phyloP scores from a whole-genome alignment of 2,888 invertebrate genomes.

The Ametastegia equiseti region DNA sequence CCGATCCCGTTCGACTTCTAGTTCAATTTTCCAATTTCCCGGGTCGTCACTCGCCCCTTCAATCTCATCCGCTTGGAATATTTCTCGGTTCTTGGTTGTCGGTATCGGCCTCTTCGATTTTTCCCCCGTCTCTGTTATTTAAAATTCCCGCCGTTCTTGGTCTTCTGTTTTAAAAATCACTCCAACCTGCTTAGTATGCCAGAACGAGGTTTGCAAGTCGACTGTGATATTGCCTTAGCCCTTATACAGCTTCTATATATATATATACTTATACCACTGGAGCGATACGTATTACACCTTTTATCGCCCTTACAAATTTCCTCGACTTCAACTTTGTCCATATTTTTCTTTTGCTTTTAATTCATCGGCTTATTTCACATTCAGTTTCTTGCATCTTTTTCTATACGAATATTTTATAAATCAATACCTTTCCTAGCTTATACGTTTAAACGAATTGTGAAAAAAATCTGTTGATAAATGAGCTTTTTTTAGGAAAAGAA shows the following conservation, averaged over 20 bases:
- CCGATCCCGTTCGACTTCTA: conserved; percentile 55
- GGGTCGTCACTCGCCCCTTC: conserved; percentile 68
- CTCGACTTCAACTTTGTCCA: not conserved
- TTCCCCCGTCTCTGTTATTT: conserved; percentile 64
- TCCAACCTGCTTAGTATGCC: conserved; percentile 69
- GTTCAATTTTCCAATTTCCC: conserved; percentile 73
- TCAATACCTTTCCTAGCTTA: not conserved
- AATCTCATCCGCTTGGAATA: conserved; percentile 64
- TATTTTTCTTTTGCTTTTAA: conserved; percentile 23
- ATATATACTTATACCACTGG: not conserved
- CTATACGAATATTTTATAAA: not conserved
- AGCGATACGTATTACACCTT: conserved; percentile 45
- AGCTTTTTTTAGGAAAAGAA: no score
- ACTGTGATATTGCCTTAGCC: conserved; percentile 72
- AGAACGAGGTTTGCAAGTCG: conserved; percentile 66
- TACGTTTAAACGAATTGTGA: no score
- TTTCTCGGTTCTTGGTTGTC: conserved; percentile 59
- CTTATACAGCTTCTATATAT: conserved; percentile 52
- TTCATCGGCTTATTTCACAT: not conserved
- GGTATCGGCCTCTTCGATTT: conserved; percentile 52
- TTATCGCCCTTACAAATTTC: conserved; percentile 46
- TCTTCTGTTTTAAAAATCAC: conserved; percentile 72
- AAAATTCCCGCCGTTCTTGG: conserved; percentile 67
- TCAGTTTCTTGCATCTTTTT: not conserved
- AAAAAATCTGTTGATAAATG: no score